These are phyloP conservation scores for Heteromormyrus szaboi DNA, from an alignment of 2,797 vertebrate species.

Conservation along the genomic window DNA sequence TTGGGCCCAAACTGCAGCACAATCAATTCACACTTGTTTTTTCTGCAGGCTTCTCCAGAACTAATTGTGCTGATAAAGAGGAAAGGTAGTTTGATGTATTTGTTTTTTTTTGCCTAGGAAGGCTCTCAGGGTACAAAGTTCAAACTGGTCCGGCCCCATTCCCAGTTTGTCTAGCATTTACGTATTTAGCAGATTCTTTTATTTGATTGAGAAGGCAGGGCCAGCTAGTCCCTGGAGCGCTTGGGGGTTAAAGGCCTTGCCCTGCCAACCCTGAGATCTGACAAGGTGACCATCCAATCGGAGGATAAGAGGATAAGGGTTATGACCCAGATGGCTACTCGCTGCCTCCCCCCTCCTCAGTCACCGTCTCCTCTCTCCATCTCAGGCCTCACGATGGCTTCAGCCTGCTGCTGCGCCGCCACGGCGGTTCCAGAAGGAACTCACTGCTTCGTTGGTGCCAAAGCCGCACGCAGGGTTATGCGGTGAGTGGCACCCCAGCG, in stretches of 20 bases:
- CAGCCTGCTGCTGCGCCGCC: slow-evolving; percentile 59
- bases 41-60: background rate
- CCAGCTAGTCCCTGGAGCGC: background rate
- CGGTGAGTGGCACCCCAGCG: slow-evolving; percentile 42
- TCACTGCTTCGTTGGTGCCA: slow-evolving; percentile 68
- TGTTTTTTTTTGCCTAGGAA: background rate
- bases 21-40: background rate
- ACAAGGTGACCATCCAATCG: background rate
- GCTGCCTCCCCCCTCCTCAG: background rate
- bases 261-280: background rate
- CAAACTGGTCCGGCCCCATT: background rate
- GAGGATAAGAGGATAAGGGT: background rate
- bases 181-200: background rate
- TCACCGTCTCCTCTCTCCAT: background rate
- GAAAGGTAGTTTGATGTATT: background rate
- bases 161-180: background rate
- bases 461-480: slow-evolving; percentile 60
- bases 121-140: background rate
- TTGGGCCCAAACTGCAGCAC: background rate
- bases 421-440: slow-evolving; percentile 66
- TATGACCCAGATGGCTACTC: background rate
- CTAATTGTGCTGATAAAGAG: background rate
- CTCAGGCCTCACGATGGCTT: slow-evolving; percentile 61
- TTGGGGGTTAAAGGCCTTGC: background rate
- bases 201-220: background rate